Evolutionary conservation across 1,140 invertebrate genomes (phyloP), one percentile per base, ranked within the genome.

Genomic region (Microplitis mediator): DNA sequence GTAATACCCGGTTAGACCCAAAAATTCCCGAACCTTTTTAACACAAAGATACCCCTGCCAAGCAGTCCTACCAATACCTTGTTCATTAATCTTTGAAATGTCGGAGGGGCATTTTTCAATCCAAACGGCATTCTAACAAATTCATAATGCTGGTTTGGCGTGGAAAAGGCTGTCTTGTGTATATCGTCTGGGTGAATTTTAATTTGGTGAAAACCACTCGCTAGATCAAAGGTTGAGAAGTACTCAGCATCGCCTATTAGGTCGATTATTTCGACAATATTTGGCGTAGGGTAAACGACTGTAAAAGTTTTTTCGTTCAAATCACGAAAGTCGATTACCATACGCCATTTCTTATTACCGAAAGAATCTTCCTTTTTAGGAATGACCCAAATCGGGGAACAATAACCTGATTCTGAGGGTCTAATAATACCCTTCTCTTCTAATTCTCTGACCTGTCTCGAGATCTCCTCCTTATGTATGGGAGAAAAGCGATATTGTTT

Each of bases 401-500:
- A 76, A 82, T 85, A 89, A 14, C 84, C 75, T 64, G 80, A 80
- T 6, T 72, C 74, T 1, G 79, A 81, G 8, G 76, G 81, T 23
- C 79, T 70, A 11, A 83, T 79, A 2, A 85, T 79, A 9, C 77
- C 75, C 13, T 74, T 23, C 9, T 74, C 52, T 34, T 80, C 58
- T 75, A 81, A 78, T 69, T 77, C 77, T 0, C 69, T 51, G n/a
- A 80, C 78, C 81, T 85, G 82, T 14, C 68, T 76, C 4, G 80
- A 63, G 8, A 85, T 75, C 76, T 86, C 82, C 31, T 77, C 67
- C 72, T 81, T 80, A 45, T 83, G 80, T 5, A 76, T 54, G 63
- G 80, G 74, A 16, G 84, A 82, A 58, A 80, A 84, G 50, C 83
- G 70, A 73, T 85, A 85, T 4, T 73, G 75, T 75, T 79, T 80